Base-by-base conservation (phyloP, 2,888 invertebrate genomes). In the Lottia gigantea region DNA sequence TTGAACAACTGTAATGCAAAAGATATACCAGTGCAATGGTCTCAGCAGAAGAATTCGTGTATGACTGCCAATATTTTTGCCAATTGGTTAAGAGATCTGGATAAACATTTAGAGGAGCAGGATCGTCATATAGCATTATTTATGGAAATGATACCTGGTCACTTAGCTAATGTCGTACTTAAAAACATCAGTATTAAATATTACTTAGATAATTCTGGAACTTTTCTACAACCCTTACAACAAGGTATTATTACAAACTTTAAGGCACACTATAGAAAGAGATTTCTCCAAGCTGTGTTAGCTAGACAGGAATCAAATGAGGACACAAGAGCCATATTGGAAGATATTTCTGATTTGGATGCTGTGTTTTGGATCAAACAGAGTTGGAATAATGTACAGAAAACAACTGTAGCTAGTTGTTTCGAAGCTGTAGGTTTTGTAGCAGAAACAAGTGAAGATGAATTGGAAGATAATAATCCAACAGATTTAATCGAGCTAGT, bases 131-230 rank as follows among this genome's bases (percentile, higher is more conserved):
- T 74, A 40, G 74, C 74, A 11, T 49, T 74, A 45, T 74, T 74
- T 62, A 71, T 74, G 74, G 74, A 74, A 55, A 74, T 74, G 74
- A 68, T 69, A 11, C 74, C 74, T 1, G 66, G 64, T 16, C 74
- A 74, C 63, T 71, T 74, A 46, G 67, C 71, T 31, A 66, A 66
- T n/a, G 55, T 65, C 4, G 62, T 74, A 46, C 67, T 74, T 64
- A 74, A 71, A 49, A 68, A 74, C 47, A 65, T 71, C 62, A 71
- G 69, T 26, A 68, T 74, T 64, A 71, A 74, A 64, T 74, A 71
- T 66, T 74, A 69, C 62, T 63, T 74, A 71, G 74, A 74, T 46
- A 66, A 71, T 64, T 71, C 74, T 7, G 46, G 71, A 12, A 66
- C 71, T 40, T 68, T 68, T 40, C 67, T 74, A 15, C 74, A 74